Evolutionary conservation across 2,797 vertebrate species (phyloP).

Genomic region (Falco cherrug): DNA sequence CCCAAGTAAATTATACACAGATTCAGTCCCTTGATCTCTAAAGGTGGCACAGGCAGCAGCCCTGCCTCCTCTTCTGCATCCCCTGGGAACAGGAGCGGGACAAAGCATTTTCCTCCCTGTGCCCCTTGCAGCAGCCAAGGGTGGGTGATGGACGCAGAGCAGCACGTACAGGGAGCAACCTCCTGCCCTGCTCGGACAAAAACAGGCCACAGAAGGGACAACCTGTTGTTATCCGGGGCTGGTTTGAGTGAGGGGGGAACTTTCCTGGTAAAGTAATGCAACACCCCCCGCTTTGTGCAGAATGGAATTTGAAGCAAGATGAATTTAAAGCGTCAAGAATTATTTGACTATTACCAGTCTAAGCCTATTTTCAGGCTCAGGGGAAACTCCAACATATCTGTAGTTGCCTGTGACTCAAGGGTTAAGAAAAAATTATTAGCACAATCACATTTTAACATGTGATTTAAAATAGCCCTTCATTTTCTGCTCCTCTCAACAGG

Average conservation of each 20-base stretch:
- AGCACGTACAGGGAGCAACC: rapidly evolving
- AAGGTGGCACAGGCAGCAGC: neutral
- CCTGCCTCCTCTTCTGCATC: neutral
- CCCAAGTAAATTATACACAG: neutral
- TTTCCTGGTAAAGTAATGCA: neutral
- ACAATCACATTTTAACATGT: neutral
- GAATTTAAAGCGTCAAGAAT: neutral
- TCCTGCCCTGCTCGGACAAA: neutral
- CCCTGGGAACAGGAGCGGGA: neutral
- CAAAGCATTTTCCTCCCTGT: neutral
- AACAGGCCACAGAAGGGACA: neutral
- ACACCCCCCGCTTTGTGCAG: neutral
- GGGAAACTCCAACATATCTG: neutral
- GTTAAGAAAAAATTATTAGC: neutral
- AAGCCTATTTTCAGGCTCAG: neutral
- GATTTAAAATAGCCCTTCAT: constrained; percentile 43
- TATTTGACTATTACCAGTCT: neutral
- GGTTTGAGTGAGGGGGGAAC: neutral
- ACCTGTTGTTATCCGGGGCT: neutral
- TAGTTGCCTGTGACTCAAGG: neutral
- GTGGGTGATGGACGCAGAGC: neutral
- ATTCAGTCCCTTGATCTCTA: neutral
- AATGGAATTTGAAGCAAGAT: neutral
- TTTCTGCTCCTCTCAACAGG: constrained; percentile 18
- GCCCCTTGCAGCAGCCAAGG: neutral